These are phyloP conservation scores for Loxodonta africana DNA, from an alignment of 2,113 vertebrate species.

Conservation along the genomic window DNA sequence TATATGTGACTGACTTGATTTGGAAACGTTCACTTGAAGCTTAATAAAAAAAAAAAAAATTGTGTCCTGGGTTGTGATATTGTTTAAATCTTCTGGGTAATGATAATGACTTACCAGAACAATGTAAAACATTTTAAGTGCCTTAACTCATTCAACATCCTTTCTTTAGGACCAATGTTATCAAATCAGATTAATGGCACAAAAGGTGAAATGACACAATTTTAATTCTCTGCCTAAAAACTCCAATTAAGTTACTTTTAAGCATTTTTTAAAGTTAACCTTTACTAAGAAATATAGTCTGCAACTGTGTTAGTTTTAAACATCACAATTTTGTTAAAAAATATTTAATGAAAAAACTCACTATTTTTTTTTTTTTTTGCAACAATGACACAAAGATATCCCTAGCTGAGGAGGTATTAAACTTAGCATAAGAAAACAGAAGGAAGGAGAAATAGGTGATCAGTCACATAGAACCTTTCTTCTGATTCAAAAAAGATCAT, in stretches of 20 bases:
- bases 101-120: neutral
- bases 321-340: neutral
- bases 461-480: neutral
- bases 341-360: neutral
- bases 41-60: neutral
- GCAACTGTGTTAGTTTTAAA: neutral
- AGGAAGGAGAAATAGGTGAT: neutral
- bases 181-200: constrained; percentile 51
- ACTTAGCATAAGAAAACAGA: neutral
- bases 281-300: neutral
- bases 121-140: neutral
- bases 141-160: neutral
- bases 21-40: no score
- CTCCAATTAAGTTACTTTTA: neutral
- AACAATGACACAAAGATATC: neutral
- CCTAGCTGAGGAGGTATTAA: neutral
- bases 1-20: no score
- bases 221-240: constrained; percentile 19
- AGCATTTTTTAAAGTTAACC: neutral
- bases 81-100: neutral
- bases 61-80: neutral
- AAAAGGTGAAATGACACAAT: neutral
- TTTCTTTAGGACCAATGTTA: neutral
- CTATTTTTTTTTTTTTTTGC: constrained; percentile 13
- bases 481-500: neutral